Evolutionary conservation across 2,888 invertebrate genomes (phyloP).

Genomic region (Netelia melanura): DNA sequence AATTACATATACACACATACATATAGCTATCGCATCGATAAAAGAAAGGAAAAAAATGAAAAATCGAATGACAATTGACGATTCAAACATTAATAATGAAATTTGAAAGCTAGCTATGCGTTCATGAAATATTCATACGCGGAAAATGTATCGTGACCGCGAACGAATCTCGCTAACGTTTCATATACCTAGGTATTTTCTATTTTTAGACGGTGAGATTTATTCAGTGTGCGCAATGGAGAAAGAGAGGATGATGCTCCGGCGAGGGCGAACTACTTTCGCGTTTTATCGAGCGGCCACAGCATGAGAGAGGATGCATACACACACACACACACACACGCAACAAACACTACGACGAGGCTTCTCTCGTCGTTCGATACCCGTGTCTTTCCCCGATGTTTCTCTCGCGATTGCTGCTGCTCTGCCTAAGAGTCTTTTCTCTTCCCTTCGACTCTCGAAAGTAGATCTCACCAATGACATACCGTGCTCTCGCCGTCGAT

Average conservation of each 20-base stretch:
- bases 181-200: not conserved
- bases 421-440: not conserved
- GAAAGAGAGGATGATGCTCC: constrained; percentile 10
- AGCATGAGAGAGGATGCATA: constrained; percentile 19
- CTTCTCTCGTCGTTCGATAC: constrained; percentile 15
- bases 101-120: too few relatives aligned
- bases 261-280: constrained; percentile 38
- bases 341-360: not conserved
- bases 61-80: too few relatives aligned
- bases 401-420: constrained; percentile 1
- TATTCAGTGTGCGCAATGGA: not conserved
- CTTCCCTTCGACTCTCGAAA: constrained; percentile 18
- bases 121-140: not conserved
- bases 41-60: too few relatives aligned
- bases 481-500: not conserved
- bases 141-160: not conserved
- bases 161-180: not conserved
- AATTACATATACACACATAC: too few relatives aligned
- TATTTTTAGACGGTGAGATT: constrained; percentile 23
- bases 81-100: too few relatives aligned
- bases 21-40: too few relatives aligned
- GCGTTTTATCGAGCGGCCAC: constrained; percentile 60
- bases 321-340: not conserved
- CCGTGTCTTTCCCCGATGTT: not conserved
- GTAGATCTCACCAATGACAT: constrained; percentile 23